Base-by-base conservation (phyloP, 2,888 invertebrate genomes). In the Drosophila rellima region DNA sequence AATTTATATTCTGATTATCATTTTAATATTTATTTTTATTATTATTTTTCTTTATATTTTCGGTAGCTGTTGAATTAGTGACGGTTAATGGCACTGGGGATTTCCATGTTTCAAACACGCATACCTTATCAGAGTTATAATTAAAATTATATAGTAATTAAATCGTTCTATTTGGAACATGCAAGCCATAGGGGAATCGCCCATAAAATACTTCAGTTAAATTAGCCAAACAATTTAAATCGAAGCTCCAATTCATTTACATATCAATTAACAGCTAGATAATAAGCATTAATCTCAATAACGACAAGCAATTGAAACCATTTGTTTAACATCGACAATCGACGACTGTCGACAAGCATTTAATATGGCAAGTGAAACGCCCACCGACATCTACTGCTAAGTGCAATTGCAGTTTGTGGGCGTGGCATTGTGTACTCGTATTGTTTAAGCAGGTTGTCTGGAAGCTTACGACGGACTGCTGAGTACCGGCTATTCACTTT, bases 1-100 rank as follows among this genome's bases (percentile, higher is more conserved):
- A 59, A 60, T 60, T 55, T 29, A 40, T 44, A 37, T 52, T 45
- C 40, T 63, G 50, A 60, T 74, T 63, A 64, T 63, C 26, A 63
- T 60, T 70, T 50, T 37, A 35, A 33, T 45, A 52, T 44, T 51
- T 42, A 31, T 50, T 57, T 50, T 17, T 39, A 45, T 45, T 45
- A n/a, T 11, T 39, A 20, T 18, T 31, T 11, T 39, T 15, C 26
- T 44, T 48, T 59, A 51, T 33, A 66, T 70, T 74, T 67, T 56
- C 74, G 59, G 74, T 74, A 74, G 74, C 74, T 52, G 55, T 39
- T 71, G 17, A 67, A 59, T 74, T 70, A 26, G 66, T 54, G 62
- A 74, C 70, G 66, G 61, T 60, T 54, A 59, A 62, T 61, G 56
- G 47, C 5, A 33, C 7, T 29, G 65, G 70, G 45, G n/a, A 74